Evolutionary conservation across 2,888 invertebrate genomes (phyloP).

Genomic region (Pheosia gnoma): DNA sequence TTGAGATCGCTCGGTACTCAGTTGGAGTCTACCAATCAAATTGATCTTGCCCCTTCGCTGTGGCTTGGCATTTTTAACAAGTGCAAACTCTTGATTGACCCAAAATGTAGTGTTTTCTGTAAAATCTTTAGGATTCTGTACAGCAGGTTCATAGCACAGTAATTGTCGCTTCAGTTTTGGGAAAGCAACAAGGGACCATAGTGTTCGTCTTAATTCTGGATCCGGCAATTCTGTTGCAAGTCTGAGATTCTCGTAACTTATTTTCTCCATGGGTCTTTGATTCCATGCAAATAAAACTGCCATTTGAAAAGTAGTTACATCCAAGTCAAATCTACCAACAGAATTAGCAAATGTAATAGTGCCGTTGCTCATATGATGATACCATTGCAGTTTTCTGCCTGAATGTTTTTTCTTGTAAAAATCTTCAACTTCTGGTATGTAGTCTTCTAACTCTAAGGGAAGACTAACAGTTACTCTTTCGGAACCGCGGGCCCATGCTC

Average conservation of each 20-base stretch:
- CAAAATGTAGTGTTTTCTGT: slow-evolving; percentile 96
- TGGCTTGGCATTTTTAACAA: slow-evolving; percentile 96
- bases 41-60: slow-evolving; percentile 98
- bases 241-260: slow-evolving; percentile 98
- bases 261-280: slow-evolving; percentile 95
- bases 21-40: slow-evolving; percentile 96
- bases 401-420: slow-evolving; percentile 99
- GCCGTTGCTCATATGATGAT: slow-evolving; percentile 99
- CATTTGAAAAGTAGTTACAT: slow-evolving; percentile 99
- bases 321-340: slow-evolving; percentile 97
- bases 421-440: slow-evolving; percentile 99
- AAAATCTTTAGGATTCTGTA: slow-evolving; percentile 96
- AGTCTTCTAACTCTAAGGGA: slow-evolving; percentile 98
- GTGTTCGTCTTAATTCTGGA: slow-evolving; percentile 95
- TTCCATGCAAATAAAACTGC: slow-evolving; percentile 99
- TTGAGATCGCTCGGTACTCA: slow-evolving; percentile 97
- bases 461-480: slow-evolving; percentile 98
- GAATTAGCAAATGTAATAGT: slow-evolving; percentile 97
- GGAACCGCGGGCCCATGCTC: slow-evolving; percentile 98
- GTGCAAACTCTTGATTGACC: slow-evolving; percentile 98
- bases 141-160: slow-evolving; percentile 90
- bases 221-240: slow-evolving; percentile 98
- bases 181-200: slow-evolving; percentile 98
- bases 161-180: slow-evolving; percentile 98
- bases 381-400: slow-evolving; percentile 98